Conservation (phyloP, 1,140 invertebrate genomes). For the Agrilus planipennis region DNA sequence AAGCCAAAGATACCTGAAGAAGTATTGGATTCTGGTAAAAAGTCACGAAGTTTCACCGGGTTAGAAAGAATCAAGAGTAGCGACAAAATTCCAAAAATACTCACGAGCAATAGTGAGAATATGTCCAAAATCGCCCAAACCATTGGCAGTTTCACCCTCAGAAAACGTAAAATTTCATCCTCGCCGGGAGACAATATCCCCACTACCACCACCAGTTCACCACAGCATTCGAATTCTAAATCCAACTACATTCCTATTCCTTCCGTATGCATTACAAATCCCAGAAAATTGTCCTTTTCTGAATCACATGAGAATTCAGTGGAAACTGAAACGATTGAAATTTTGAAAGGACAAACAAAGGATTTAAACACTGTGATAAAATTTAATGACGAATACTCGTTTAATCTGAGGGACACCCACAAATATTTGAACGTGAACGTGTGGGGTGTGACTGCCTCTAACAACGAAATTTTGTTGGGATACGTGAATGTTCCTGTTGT, state of each 20-base stretch:
- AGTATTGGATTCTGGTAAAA: conserved; percentile 4
- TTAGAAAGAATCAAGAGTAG: conserved; percentile 10
- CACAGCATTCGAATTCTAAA: conserved; percentile 23
- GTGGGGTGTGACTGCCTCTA: conserved; percentile 40
- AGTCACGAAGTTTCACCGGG: conserved; percentile 5
- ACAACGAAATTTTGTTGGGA: conserved; percentile 52
- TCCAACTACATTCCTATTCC: conserved; percentile 14
- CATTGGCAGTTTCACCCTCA: conserved; percentile 35
- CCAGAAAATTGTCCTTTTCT: conserved; percentile 27
- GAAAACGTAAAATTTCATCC: conserved; percentile 42
- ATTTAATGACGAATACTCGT: conserved; percentile 66
- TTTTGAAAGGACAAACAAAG: conserved; percentile 37
- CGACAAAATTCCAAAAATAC: conserved; percentile 11
- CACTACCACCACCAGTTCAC: conserved; percentile 40
- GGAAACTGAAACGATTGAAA: conserved; percentile 24
- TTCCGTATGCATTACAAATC: conserved; percentile 22
- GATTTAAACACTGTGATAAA: conserved; percentile 41
- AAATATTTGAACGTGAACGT: conserved; percentile 75
- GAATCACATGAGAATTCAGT: conserved; percentile 22
- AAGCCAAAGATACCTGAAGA: conserved; percentile 4
- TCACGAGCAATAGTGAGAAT: conserved; percentile 26
- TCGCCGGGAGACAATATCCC: conserved; percentile 40
- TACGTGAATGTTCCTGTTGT: conserved; percentile 69
- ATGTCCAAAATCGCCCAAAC: conserved; percentile 33
- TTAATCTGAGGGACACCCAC: conserved; percentile 52